Base-by-base conservation (phyloP, 2,888 invertebrate genomes). In the Acanthacorydalis orientalis region DNA sequence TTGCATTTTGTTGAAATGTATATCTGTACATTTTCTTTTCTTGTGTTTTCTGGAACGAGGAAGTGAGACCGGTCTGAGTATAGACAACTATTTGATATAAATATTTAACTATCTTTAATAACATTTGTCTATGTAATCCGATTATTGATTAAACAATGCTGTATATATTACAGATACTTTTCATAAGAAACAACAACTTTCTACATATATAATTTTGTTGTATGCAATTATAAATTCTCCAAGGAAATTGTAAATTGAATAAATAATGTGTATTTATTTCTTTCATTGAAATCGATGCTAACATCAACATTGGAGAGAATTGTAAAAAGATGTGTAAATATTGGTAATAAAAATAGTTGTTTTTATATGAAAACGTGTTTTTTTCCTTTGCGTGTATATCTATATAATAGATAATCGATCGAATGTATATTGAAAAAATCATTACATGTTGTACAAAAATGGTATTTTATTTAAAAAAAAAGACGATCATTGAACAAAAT, bases 341-440 rank as follows among this genome's bases (percentile, higher is more conserved):
- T 46, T 39, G 16, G 14, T 46, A 39, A 46, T 46, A 46, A 46
- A 45, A 44, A 46, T 46, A 46, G 46, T 46, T 46, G 46, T 46
- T 46, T 46, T 46, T 46, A 46, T 46, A 46, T 46, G 31, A 44
- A 44, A 44, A 12, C 12, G 14, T 7, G 8, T 34, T 14, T 35
- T 44, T 35, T 44, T 35, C 23, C 23, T n/a, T n/a, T n/a, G n/a
- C n/a, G n/a, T n/a, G n/a, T n/a, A n/a, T n/a, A n/a, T n/a, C n/a
- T n/a, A n/a, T n/a, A n/a, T n/a, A n/a, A n/a, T n/a, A n/a, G n/a
- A n/a, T n/a, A n/a, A n/a, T n/a, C n/a, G n/a, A n/a, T n/a, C n/a
- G n/a, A n/a, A n/a, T n/a, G n/a, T n/a, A n/a, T n/a, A n/a, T n/a
- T n/a, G n/a, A n/a, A n/a, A n/a, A n/a, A n/a, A n/a, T n/a, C n/a